phyloP scores from a whole-genome alignment of 2,888 invertebrate species.

The Buathra laborator region DNA sequence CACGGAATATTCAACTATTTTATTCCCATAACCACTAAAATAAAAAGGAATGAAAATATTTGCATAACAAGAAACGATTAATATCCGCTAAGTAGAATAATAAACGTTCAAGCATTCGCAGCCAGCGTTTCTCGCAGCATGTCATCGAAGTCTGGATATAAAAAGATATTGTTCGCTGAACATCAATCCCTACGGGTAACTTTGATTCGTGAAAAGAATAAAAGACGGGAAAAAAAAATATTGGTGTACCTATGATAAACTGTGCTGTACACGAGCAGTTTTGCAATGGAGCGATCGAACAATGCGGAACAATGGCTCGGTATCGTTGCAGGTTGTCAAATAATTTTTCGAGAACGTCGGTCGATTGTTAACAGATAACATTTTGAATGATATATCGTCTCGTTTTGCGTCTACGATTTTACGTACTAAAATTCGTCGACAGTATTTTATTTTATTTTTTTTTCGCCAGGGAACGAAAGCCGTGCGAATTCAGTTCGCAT shows the following conservation, averaged over 20 bases:
- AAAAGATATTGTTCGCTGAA: not conserved
- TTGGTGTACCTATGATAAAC: not conserved
- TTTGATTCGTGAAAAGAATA: slow-evolving; percentile 18
- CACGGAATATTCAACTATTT: slow-evolving; percentile 6
- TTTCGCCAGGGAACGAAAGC: not conserved
- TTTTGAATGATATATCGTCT: not conserved
- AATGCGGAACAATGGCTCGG: slow-evolving; percentile 28
- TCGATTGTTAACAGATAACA: not conserved
- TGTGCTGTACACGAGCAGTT: slow-evolving; percentile 59
- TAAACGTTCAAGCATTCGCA: slow-evolving; percentile 33
- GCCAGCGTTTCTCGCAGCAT: not conserved
- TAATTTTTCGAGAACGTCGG: slow-evolving; percentile 12
- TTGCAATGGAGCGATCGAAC: slow-evolving; percentile 9
- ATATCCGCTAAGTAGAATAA: not conserved
- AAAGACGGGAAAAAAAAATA: slow-evolving; percentile 7
- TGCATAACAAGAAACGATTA: slow-evolving; percentile 6
- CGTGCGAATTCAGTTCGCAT: not conserved
- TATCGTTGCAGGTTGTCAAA: not conserved
- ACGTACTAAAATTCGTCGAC: not conserved
- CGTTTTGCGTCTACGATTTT: not conserved
- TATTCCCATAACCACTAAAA: not conserved
- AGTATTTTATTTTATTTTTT: not conserved
- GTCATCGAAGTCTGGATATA: not conserved
- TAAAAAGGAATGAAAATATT: slow-evolving; percentile 36
- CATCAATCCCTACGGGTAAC: slow-evolving; percentile 26